Base-by-base conservation (phyloP, 2,113 vertebrate species). In the Aptenodytes patagonicus region DNA sequence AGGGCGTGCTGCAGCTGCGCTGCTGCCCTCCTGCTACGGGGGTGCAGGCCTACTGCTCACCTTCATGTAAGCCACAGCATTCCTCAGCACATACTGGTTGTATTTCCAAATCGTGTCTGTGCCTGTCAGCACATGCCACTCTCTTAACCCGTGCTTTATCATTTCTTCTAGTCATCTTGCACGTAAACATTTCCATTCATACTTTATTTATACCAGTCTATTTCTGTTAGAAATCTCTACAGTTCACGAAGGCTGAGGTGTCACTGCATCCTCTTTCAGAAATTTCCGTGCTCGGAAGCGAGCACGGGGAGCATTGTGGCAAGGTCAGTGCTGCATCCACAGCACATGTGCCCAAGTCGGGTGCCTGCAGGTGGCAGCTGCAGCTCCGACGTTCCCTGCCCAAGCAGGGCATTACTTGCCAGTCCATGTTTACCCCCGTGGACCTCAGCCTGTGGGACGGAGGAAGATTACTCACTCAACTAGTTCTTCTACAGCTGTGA, bases 261-360 rank as follows among this genome's bases (percentile, higher is more conserved):
- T 52, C 2, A 1, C 69, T 75, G 36, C 52, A 15, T 68, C 15
- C 31, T 84, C 31, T 51, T 25, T 26, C 49, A 64, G 72, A 47
- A 51, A 26, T 28, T 16, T 22, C 65, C 0, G 2, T 42, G n/a
- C 72, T 62, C 1, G 0, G 19, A 40, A 40, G 47, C 0, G 2
- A 22, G 47, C 24, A 2, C 1, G 2, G 26, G 34, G 25, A 26
- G 20, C 10, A 1, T 11, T 24, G 21, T 4, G 6, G 38, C 38
- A 34, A 13, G n/a, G 36, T n/a, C n/a, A 26, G 57, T 25, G 26
- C 64, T 49, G 42, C 57, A 36, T 18, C 49, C 21, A 13, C 49
- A 64, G 58, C 68, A 34, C 24, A 4, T 1, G 0, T 49, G 36
- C 42, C 25, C 0, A 6, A 24, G 58, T 38, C 2, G 0, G 14